Evolutionary conservation across 2,113 vertebrate genomes (phyloP).

Genomic region (Mugil cephalus): DNA sequence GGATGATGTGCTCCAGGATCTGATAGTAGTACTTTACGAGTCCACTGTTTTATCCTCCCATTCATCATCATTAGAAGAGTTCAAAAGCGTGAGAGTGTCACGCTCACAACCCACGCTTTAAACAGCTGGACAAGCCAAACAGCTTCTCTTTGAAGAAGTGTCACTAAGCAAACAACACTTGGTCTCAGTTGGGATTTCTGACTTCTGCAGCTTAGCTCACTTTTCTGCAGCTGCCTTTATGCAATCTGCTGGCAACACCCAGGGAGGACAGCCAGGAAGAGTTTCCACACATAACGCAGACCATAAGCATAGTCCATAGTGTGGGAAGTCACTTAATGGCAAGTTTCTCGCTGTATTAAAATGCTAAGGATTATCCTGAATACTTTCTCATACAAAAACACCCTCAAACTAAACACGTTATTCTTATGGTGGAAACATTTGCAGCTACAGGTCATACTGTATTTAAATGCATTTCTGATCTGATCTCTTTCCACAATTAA

Average conservation of each 20-base stretch:
- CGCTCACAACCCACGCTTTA: slow-evolving; percentile 5
- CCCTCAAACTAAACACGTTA: too few species aligned
- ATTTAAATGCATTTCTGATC: too few species aligned
- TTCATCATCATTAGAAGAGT: slow-evolving; percentile 35
- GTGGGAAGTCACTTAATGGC: slow-evolving; percentile 2
- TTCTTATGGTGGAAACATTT: too few species aligned
- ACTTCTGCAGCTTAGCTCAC: slow-evolving; percentile 33
- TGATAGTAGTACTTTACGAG: slow-evolving; percentile 1
- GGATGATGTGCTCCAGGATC: slow-evolving; percentile 16
- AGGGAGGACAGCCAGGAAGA: slow-evolving; percentile 12
- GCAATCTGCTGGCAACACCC: slow-evolving; percentile 23
- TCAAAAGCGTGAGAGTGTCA: slow-evolving; percentile 13
- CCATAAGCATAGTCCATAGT: too few species aligned
- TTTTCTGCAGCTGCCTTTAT: slow-evolving; percentile 43
- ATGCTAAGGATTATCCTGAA: too few species aligned
- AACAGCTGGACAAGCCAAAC: slow-evolving; percentile 68
- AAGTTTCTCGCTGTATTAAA: too few species aligned
- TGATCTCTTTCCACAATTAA: too few species aligned
- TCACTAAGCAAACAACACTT: slow-evolving; percentile 55
- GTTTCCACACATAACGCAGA: too few species aligned
- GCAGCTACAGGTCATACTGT: too few species aligned
- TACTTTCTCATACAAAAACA: too few species aligned
- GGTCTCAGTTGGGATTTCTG: slow-evolving; percentile 43
- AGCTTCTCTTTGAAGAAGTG: slow-evolving; percentile 62
- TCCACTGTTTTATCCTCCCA: slow-evolving; percentile 11